Evolutionary conservation across 2,797 vertebrate genomes (phyloP).

Genomic region (Gymnoscopelus microlampas): DNA sequence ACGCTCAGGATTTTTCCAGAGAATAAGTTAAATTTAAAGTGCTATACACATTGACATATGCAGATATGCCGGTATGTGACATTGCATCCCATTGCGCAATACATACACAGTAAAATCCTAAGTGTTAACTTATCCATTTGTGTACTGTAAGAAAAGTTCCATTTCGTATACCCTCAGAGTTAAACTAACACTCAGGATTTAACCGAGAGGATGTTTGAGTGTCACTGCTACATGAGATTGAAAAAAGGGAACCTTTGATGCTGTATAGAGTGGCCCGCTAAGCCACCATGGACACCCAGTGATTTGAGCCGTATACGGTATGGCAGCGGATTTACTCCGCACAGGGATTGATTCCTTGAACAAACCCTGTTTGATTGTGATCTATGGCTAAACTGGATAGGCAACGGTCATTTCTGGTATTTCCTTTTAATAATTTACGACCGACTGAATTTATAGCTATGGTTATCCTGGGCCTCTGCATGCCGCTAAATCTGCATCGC

Average conservation of each 20-base stretch:
- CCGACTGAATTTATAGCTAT: slow-evolving; percentile 94
- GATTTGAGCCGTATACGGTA: slow-evolving; percentile 44
- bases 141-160: too few relatives aligned
- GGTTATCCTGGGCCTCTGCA: slow-evolving; percentile 82
- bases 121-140: too few relatives aligned
- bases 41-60: too few relatives aligned
- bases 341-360: slow-evolving; percentile 74
- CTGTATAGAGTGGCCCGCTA: slow-evolving; percentile 49
- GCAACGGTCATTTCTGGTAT: slow-evolving; percentile 79
- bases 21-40: too few relatives aligned
- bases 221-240: slow-evolving; percentile 10
- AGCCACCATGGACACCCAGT: slow-evolving; percentile 20
- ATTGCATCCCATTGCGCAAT: too few relatives aligned
- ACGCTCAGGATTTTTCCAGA: too few relatives aligned
- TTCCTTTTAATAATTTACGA: slow-evolving; percentile 99
- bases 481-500: slow-evolving; percentile 95
- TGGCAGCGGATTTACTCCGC: slow-evolving; percentile 50
- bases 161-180: too few relatives aligned
- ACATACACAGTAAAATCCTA: too few relatives aligned
- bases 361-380: slow-evolving; percentile 74
- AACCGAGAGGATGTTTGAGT: not conserved
- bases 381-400: slow-evolving; percentile 75
- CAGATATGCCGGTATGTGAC: too few relatives aligned
- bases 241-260: slow-evolving; percentile 52
- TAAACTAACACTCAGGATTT: too few relatives aligned